Base-by-base conservation (phyloP, 2,888 invertebrate species). In the Scrobipalpa atriplicella region DNA sequence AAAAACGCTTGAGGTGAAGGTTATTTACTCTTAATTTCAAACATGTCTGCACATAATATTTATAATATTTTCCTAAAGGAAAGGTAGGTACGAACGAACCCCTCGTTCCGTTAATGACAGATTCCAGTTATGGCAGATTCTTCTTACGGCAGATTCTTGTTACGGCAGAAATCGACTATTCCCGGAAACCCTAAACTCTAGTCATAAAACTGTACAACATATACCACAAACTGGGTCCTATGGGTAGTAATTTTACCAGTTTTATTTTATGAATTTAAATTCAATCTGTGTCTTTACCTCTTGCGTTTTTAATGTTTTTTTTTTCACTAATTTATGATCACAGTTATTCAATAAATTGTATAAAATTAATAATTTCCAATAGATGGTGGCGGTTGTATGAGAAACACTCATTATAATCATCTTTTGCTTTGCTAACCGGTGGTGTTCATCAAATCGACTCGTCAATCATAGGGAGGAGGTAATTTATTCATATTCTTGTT, bases 351-450 rank as follows among this genome's bases (percentile, higher is more conserved):
- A 47, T n/a, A 47, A 13, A n/a, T 13, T 51, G 51, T 43, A 67
- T 36, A 52, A 66, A 71, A 69, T 71, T 62, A 54, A 61, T 69
- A 73, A 74, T 78, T 86, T 89, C 86, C 79, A 79, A 78, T 91
- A 92, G 92, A 93, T 93, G 93, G 93, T 93, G 93, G 91, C 87
- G 89, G 92, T 91, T 90, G 82, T 92, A 93, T 91, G 92, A 93
- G 87, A 91, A 91, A 91, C 87, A 91, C 86, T 91, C 90, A 90
- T 89, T 89, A 80, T 92, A 91, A 90, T 90, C 90, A 89, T 90
- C 87, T 91, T 91, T 91, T 91, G 91, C 91, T 92, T 92, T 92
- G 87, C 90, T 91, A 90, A 90, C 90, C 78, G 91, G 87, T 89
- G 92, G 89, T 81, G 91, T 86, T 78, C 80, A 75, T 39, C 19